These are phyloP conservation scores for Bryconaethiops microstoma DNA, from an alignment of 2,797 vertebrate species.

Conservation along the genomic window DNA sequence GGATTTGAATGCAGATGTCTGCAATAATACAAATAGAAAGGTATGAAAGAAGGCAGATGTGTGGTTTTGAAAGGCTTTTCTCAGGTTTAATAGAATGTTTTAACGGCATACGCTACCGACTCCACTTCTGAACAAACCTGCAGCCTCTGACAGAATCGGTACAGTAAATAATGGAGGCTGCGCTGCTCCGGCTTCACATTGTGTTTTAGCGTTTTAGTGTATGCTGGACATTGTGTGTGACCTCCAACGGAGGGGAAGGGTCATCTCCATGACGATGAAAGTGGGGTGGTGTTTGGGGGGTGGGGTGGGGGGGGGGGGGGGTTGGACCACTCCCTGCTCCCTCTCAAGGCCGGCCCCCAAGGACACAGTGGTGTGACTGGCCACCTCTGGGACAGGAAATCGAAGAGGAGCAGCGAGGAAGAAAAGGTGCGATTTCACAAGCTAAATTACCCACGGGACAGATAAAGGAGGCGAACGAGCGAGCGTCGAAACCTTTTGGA, in stretches of 20 bases:
- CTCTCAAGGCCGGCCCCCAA: conserved; percentile 75
- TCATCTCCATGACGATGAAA: conserved; percentile 77
- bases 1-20: too few species aligned
- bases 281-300: conserved; percentile 38
- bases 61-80: not conserved
- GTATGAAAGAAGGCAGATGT: too few species aligned
- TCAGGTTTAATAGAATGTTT: not conserved
- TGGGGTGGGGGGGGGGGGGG: conserved; percentile 39
- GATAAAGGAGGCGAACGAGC: conserved; percentile 74
- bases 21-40: not conserved
- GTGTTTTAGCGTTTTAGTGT: conserved; percentile 45
- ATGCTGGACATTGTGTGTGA: conserved; percentile 60
- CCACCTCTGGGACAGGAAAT: conserved; percentile 84
- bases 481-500: conserved; percentile 27
- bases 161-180: conserved; percentile 7
- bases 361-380: conserved; percentile 79
- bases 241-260: conserved; percentile 52
- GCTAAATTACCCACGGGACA: conserved; percentile 81
- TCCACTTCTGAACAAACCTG: not conserved
- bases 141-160: conserved; percentile 1
- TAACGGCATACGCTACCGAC: not conserved
- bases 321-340: conserved; percentile 21
- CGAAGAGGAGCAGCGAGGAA: conserved; percentile 76
- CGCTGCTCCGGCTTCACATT: conserved; percentile 30
- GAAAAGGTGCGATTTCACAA: conserved; percentile 82